Conservation (phyloP, 2,113 vertebrate genomes). For the Sylvietta virens region DNA sequence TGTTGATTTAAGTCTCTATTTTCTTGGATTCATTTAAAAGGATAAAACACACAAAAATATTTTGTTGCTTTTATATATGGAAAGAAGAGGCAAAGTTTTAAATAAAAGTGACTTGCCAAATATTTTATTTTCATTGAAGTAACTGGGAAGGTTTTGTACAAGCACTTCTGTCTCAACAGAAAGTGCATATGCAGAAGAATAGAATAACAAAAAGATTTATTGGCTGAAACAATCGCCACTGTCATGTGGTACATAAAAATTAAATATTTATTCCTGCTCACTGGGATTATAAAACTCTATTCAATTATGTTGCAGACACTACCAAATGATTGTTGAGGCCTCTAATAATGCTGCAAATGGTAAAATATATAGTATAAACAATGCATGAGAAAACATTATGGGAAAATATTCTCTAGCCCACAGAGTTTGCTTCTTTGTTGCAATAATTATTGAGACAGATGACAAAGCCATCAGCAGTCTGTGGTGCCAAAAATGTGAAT, state of each 20-base stretch:
- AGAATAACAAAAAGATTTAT: constrained; percentile 27
- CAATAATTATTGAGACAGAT: background rate
- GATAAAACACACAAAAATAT: background rate
- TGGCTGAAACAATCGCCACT: constrained; percentile 23
- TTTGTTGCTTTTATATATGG: background rate
- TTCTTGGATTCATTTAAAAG: background rate
- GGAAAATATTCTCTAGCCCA: constrained; percentile 31
- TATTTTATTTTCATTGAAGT: background rate
- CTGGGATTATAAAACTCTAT: constrained; percentile 67
- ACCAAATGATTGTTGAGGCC: constrained; percentile 61
- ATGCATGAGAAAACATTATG: constrained; percentile 32
- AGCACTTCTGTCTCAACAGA: background rate
- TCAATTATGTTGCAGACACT: constrained; percentile 59
- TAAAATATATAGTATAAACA: constrained; percentile 68
- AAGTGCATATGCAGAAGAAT: background rate
- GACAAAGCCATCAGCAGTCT: background rate
- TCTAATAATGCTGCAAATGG: constrained; percentile 60
- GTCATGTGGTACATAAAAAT: constrained; percentile 49
- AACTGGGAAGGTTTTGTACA: background rate
- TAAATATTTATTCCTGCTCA: constrained; percentile 71
- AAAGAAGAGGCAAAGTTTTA: background rate
- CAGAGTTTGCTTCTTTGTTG: constrained; percentile 40
- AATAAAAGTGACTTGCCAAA: background rate
- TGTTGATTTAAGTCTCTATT: background rate
- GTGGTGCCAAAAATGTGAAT: background rate